These are phyloP conservation scores for Patiria pectinifera DNA, from an alignment of 53 echinoderm and acorn worm genomes.

Conservation along the genomic window DNA sequence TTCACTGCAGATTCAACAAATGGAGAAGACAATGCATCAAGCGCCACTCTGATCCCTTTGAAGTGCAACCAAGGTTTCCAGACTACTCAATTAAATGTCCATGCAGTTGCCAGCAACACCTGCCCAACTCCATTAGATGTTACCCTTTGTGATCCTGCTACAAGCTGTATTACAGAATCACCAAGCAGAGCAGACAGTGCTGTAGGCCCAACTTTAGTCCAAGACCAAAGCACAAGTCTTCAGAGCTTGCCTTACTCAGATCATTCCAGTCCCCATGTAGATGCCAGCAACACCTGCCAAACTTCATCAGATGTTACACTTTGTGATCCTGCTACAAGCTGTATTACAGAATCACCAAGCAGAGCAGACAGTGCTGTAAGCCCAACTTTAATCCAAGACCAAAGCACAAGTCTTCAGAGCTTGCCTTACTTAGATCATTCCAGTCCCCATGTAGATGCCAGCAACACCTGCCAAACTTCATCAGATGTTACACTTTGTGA, in stretches of 20 bases:
- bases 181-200: neutral
- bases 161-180: neutral
- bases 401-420: too few species aligned
- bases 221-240: too few species aligned
- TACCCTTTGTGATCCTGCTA: neutral
- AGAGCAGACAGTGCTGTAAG: too few species aligned
- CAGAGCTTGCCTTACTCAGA: too few species aligned
- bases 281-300: too few species aligned
- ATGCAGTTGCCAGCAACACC: too few species aligned
- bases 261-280: too few species aligned
- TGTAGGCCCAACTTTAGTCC: too few species aligned
- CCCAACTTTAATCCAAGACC: too few species aligned
- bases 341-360: too few species aligned
- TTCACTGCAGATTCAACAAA: neutral
- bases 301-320: too few species aligned
- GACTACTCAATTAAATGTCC: neutral
- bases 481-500: neutral
- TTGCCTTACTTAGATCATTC: neutral
- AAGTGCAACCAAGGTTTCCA: conserved; percentile 4
- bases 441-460: neutral
- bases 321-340: too few species aligned
- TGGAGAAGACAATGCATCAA: conserved; percentile 4
- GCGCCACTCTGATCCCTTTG: neutral
- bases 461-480: neutral
- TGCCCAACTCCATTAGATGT: neutral